phyloP scores from a whole-genome alignment of 2,797 vertebrate genomes.

The Paedocypris micromegethes region DNA sequence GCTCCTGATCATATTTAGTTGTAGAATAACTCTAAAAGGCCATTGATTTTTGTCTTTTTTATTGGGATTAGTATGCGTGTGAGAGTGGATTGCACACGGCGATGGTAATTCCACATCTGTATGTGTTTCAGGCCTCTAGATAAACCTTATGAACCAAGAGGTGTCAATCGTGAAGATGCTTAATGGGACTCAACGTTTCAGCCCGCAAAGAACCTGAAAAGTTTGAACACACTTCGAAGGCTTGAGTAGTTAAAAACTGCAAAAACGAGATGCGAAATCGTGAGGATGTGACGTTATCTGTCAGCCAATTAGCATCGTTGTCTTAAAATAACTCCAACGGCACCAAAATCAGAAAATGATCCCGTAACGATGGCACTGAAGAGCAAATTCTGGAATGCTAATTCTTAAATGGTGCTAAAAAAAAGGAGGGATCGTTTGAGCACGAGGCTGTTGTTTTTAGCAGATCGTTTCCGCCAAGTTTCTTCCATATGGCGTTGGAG shows the following conservation, averaged over 20 bases:
- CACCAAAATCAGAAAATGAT: slow-evolving; percentile 46
- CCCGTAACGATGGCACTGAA: slow-evolving; percentile 30
- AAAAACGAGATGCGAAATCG: slow-evolving; percentile 27
- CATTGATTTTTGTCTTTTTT: slow-evolving; percentile 1
- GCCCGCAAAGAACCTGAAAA: slow-evolving; percentile 9
- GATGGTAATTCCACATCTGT: slow-evolving; percentile 35
- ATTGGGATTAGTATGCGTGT: slow-evolving; percentile 8
- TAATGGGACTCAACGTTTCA: slow-evolving; percentile 25
- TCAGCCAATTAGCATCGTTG: slow-evolving; percentile 38
- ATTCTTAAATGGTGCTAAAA: slow-evolving; percentile 44
- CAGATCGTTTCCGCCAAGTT: slow-evolving; percentile 53
- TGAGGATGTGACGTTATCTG: slow-evolving; percentile 8
- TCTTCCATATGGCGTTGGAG: slow-evolving; percentile 51
- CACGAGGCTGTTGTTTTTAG: slow-evolving; percentile 55
- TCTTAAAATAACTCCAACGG: slow-evolving; percentile 41
- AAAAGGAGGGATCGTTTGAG: slow-evolving; percentile 45
- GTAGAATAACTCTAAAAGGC: slow-evolving; percentile 4
- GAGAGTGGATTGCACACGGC: slow-evolving; percentile 2
- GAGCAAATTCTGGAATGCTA: slow-evolving; percentile 37
- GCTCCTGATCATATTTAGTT: background rate
- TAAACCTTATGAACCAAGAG: slow-evolving; percentile 30
- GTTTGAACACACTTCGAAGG: slow-evolving; percentile 27
- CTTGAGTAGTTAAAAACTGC: slow-evolving; percentile 20
- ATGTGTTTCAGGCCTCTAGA: slow-evolving; percentile 29
- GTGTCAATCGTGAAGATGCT: slow-evolving; percentile 11